Evolutionary conservation across 1,140 invertebrate genomes (phyloP), one percentile per base, ranked within the genome.

Genomic region (Zaprionus ornatus): DNA sequence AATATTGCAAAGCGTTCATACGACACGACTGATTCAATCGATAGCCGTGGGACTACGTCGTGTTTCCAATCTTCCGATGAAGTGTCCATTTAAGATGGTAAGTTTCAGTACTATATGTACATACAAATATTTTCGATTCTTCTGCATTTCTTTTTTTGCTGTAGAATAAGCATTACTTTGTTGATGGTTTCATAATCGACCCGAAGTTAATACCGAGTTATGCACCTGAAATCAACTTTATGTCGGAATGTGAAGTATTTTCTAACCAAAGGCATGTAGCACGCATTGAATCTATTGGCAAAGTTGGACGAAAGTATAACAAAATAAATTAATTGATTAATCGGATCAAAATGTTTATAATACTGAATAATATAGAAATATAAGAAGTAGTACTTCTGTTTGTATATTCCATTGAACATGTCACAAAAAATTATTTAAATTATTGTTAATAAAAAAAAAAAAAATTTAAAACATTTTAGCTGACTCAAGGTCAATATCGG

Each of bases 21-120:
- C 6, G 19, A 57, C 32, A 9, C 32, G 19, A 37, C 12, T 57
- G 9, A 5, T 57, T 12, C 55, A 57, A 21, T 35, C 17, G 9
- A 21, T 57, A 15, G 32, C 15, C 23, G 10, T 25, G 19, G 12
- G 23, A 9, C 17, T 61, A 48, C 40, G 60, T 13, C 13, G n/a
- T 5, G 5, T 13, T 9, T 62, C 27, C 25, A 62, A 62, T 23
- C 6, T 62, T 15, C 59, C 59, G 2, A 23, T 61, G 23, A 61
- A 25, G 23, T 61, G 59, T 61, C 59, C 59, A 3, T 29, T 48
- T 4, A 61, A 29, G 12, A 61, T 48, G 59, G 59, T 48, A 19
- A 10, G 42, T 21, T 19, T 48, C 3, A 9, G 6, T 40, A 5
- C 15, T 1, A 1, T n/a, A n/a, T 12, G 4, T 40, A 5, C 5